Percentiles rank a stretch among this genome's conserved stretches.
phyloP scores from a whole-genome alignment of 2,888 invertebrate genomes.

The Dicranocentrus wangi region DNA sequence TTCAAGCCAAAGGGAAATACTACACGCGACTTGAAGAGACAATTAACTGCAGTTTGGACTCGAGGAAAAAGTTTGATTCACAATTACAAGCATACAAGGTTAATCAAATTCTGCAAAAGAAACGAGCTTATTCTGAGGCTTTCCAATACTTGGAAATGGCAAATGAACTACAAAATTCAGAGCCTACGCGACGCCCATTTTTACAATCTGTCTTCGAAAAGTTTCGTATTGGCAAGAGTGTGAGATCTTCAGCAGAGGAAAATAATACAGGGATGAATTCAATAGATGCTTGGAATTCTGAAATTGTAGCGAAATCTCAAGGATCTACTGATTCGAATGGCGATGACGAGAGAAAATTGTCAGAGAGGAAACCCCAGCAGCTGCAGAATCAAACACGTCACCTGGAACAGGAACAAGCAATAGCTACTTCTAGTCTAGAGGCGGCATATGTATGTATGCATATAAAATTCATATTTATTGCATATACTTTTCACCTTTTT shows the following conservation, averaged over 20 bases:
- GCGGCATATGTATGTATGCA: constrained; percentile 16
- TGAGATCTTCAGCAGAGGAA: too few species aligned
- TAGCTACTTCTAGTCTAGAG: constrained; percentile 17
- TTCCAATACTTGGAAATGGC: too few species aligned
- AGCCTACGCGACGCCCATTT: too few species aligned
- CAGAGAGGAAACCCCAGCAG: too few species aligned
- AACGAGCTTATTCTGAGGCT: too few species aligned
- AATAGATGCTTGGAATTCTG: too few species aligned
- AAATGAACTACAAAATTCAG: too few species aligned
- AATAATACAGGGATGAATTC: too few species aligned
- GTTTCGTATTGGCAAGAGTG: too few species aligned
- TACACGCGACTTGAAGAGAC: constrained; percentile 38
- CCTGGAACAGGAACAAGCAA: not conserved
- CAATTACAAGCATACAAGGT: constrained; percentile 65
- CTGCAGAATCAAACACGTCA: not conserved
- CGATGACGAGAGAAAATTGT: not conserved
- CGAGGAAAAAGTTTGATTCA: constrained; percentile 38
- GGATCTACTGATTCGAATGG: not conserved
- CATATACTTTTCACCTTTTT: too few species aligned
- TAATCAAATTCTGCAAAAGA: constrained; percentile 38
- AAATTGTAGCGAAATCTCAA: not conserved
- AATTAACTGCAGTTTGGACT: constrained; percentile 36
- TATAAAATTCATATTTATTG: too few species aligned
- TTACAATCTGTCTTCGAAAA: too few species aligned
- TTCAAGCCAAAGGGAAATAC: constrained; percentile 46